These are phyloP conservation scores for Malachius bipustulatus DNA, from an alignment of 2,888 invertebrate genomes.

Conservation along the genomic window DNA sequence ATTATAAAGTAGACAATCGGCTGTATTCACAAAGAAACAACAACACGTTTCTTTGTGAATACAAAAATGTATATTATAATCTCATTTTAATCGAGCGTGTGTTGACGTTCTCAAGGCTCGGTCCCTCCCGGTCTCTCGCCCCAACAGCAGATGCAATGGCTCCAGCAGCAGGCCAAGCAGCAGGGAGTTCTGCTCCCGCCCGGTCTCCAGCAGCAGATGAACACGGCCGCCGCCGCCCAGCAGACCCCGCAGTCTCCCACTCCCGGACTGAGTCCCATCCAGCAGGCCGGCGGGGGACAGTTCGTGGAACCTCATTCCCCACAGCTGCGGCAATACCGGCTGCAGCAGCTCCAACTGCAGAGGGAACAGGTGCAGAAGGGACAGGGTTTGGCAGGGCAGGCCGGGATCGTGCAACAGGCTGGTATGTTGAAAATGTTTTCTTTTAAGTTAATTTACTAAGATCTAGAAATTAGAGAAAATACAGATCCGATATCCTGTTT, in stretches of 20 bases:
- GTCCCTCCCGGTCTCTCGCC: slow-evolving; percentile 34
- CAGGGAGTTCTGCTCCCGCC: slow-evolving; percentile 34
- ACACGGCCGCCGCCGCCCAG: slow-evolving; percentile 17
- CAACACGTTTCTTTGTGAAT: no score
- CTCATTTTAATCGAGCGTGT: no score
- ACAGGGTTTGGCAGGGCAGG: no score
- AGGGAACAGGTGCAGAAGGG: slow-evolving; percentile 27
- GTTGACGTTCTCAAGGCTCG: slow-evolving; percentile 24
- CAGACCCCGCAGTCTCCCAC: slow-evolving; percentile 18
- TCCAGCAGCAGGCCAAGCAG: slow-evolving; percentile 37
- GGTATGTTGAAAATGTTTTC: no score
- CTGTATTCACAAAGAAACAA: no score
- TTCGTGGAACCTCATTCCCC: slow-evolving; percentile 24
- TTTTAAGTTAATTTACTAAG: no score
- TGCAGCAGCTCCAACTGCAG: slow-evolving; percentile 46
- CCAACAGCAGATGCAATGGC: slow-evolving; percentile 37
- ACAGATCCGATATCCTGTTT: no score
- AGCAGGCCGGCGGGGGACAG: slow-evolving; percentile 27
- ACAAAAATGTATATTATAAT: no score
- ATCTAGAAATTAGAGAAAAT: no score
- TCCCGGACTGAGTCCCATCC: slow-evolving; percentile 33
- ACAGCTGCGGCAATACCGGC: slow-evolving; percentile 47
- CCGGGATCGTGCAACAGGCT: no score
- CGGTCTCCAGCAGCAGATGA: slow-evolving; percentile 30
- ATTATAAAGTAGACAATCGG: no score